Base-by-base conservation (phyloP, 2,888 invertebrate genomes). In the Melipona beecheii region DNA sequence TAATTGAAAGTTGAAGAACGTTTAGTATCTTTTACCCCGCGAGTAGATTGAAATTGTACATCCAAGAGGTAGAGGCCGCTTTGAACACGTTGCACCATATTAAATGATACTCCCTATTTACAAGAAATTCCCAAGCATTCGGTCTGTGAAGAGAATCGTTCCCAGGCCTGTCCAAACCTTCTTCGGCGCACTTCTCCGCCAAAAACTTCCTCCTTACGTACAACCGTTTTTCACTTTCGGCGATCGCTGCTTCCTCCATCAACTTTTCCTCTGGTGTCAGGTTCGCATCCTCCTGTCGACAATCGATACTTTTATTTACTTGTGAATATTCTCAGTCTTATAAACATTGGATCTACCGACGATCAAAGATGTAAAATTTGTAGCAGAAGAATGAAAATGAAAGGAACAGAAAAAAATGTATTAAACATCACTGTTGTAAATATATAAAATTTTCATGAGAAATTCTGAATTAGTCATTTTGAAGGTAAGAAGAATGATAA, bases 21-120 rank as follows among this genome's bases (percentile, higher is more conserved):
- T 56, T n/a, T n/a, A n/a, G 56, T n/a, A 15, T 52, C 24, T 56
- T 80, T 89, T 94, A 96, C 95, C 98, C 98, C 15, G 98, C 98
- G 94, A 98, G 96, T 75, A 97, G 95, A 94, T 98, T 98, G 95
- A 98, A 98, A 95, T 98, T 98, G 95, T 98, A 98, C 97, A 98
- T 97, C 98, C 98, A 98, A 0, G 98, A 98, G 27, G 98, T 97
- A n/a, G 98, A 98, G 17, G 97, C 97, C 56, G 97, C 97, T 95
- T 97, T 97, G 92, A 97, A 97, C 87, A 97, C 96, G 92, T 97
- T 97, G 92, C 97, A 97, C 98, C 98, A 98, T 93, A 98, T 97
- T 77, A 98, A 95, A 93, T 97, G 97, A 94, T 97, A 96, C 93
- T 97, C 97, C 89, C 96, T 96, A 94, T 97, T 97, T 91, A 98